A percentile compares a stretch with the other conserved stretches of the same genome.
Evolutionary conservation across 2,113 vertebrate genomes (phyloP).

Genomic region (Coturnix japonica): DNA sequence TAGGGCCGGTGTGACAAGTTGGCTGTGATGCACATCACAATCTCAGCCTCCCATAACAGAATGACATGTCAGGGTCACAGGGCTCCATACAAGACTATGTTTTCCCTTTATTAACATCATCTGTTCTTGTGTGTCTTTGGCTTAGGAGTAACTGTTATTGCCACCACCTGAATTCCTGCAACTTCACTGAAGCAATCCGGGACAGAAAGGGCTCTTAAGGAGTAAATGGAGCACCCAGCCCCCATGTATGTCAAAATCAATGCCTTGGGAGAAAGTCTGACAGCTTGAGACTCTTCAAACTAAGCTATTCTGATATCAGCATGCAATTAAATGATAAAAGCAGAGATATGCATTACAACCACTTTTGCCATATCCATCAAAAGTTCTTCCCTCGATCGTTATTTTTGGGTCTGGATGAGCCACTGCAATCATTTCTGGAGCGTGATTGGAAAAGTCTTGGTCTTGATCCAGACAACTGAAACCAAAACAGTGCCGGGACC

Average conservation of each 20-base stretch:
- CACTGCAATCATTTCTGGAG: not conserved
- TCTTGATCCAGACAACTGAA: not conserved
- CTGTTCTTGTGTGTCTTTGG: not conserved
- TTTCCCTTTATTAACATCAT: not conserved
- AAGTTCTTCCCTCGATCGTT: not conserved
- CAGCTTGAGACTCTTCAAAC: not conserved
- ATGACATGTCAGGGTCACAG: not conserved
- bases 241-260: not conserved
- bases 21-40: not conserved
- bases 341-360: not conserved
- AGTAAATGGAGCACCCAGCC: not conserved
- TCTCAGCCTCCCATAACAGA: not conserved
- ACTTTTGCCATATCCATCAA: not conserved
- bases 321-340: not conserved
- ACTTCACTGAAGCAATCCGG: not conserved
- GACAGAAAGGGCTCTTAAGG: not conserved
- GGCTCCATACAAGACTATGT: fast-evolving
- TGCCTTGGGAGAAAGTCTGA: not conserved
- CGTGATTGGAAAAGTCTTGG: not conserved
- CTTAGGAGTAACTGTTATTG: not conserved
- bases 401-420: not conserved
- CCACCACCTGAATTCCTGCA: not conserved
- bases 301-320: not conserved
- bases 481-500: not conserved
- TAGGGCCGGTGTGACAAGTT: fast-evolving